These are phyloP conservation scores for Alectura lathami DNA, from an alignment of 2,113 vertebrate genomes.

Conservation along the genomic window DNA sequence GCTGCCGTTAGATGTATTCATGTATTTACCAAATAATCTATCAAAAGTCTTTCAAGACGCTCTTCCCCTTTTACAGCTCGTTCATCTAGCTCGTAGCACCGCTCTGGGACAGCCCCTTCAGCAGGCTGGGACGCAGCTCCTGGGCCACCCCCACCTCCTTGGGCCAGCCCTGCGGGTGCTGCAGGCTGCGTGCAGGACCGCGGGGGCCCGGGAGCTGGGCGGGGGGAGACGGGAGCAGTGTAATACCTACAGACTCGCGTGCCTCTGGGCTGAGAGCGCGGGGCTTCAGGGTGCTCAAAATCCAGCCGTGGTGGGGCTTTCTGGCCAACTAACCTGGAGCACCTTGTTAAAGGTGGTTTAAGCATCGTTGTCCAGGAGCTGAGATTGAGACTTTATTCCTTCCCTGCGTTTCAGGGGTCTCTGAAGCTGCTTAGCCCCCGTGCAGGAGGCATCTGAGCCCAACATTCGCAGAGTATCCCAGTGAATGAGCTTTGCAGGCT, in stretches of 20 bases:
- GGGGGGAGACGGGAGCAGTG: not conserved
- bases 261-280: not conserved
- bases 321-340: not conserved
- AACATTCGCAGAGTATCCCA: not conserved
- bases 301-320: not conserved
- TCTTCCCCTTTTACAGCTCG: rapidly evolving
- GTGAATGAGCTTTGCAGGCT: not conserved
- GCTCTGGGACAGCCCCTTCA: not conserved
- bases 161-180: not conserved
- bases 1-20: not conserved
- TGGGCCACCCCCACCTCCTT: not conserved
- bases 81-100: not conserved
- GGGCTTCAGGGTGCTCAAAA: not conserved
- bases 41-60: not conserved
- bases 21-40: conserved; percentile 40
- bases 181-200: not conserved
- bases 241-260: not conserved
- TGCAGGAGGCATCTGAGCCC: not conserved
- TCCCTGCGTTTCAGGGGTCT: not conserved
- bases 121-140: not conserved
- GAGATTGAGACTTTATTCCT: not conserved
- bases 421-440: not conserved
- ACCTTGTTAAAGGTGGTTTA: not conserved
- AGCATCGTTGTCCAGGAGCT: not conserved
- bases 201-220: rapidly evolving